phyloP scores from a whole-genome alignment of 1,140 invertebrate genomes.

The Pristionchus pacificus region DNA sequence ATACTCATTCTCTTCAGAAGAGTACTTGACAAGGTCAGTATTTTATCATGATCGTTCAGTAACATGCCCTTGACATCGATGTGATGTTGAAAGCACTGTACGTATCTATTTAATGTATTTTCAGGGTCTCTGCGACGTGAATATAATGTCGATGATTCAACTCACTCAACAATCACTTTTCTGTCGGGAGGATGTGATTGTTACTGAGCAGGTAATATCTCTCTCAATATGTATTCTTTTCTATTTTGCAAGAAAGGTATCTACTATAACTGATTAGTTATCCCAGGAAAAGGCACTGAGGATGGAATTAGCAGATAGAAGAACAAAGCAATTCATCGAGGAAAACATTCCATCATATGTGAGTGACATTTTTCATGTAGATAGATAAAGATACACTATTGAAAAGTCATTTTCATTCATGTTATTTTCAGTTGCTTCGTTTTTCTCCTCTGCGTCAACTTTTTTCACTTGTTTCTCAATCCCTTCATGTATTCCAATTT shows the following conservation, averaged over 20 bases:
- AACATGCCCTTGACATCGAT: not conserved
- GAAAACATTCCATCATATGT: slow-evolving; percentile 4
- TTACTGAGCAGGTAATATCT: not conserved
- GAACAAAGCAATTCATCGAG: slow-evolving; percentile 11
- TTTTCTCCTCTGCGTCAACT: not conserved
- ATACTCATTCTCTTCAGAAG: not conserved
- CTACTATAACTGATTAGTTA: not conserved
- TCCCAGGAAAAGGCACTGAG: slow-evolving; percentile 15
- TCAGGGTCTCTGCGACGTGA: not conserved
- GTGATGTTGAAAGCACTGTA: not conserved
- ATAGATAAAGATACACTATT: too few species aligned
- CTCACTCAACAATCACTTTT: not conserved
- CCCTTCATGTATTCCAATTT: not conserved
- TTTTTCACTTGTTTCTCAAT: not conserved
- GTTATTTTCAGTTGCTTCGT: not conserved
- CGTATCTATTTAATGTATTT: not conserved
- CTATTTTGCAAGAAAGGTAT: not conserved
- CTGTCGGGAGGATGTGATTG: not conserved
- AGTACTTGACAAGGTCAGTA: not conserved
- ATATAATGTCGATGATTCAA: not conserved
- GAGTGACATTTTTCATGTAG: not conserved
- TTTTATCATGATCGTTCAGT: not conserved
- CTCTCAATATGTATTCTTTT: too few species aligned
- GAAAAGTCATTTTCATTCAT: not conserved
- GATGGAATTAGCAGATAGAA: slow-evolving; percentile 11